Conservation (phyloP, 2,888 invertebrate genomes). For the Erebia epiphron region DNA sequence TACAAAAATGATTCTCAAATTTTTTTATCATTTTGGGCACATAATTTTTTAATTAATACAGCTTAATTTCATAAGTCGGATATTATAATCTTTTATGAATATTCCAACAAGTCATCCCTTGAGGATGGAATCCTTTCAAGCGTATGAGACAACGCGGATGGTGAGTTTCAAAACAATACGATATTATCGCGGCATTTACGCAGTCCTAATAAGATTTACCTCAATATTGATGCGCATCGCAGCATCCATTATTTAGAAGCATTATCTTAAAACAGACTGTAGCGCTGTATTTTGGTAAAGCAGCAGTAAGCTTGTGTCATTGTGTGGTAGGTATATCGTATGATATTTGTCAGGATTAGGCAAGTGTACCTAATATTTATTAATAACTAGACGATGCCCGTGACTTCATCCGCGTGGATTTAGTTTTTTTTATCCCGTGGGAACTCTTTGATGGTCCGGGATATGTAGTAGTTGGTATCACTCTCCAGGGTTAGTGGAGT, state of each 20-base stretch:
- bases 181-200: slow-evolving; percentile 80
- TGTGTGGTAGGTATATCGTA: background rate
- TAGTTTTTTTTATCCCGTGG: no score
- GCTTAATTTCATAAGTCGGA: slow-evolving; percentile 58
- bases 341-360: background rate
- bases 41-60: slow-evolving; percentile 4
- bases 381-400: no score
- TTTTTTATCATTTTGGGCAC: no score
- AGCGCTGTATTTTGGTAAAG: slow-evolving; percentile 52
- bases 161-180: slow-evolving; percentile 80
- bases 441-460: no score
- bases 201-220: slow-evolving; percentile 82
- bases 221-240: slow-evolving; percentile 81
- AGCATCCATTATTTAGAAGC: slow-evolving; percentile 77
- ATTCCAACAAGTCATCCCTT: slow-evolving; percentile 72
- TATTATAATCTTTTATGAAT: slow-evolving; percentile 77
- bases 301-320: slow-evolving; percentile 28
- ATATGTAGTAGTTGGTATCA: no score
- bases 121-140: slow-evolving; percentile 77
- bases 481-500: no score
- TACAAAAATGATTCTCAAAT: no score
- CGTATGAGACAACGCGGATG: slow-evolving; percentile 78
- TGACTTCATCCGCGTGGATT: no score
- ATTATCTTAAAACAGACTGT: slow-evolving; percentile 71
- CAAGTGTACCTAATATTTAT: no score